Percentiles rank a stretch among this genome's conserved stretches.
Conservation (phyloP, 2,113 vertebrate species). For the Corydoras maculifer region DNA sequence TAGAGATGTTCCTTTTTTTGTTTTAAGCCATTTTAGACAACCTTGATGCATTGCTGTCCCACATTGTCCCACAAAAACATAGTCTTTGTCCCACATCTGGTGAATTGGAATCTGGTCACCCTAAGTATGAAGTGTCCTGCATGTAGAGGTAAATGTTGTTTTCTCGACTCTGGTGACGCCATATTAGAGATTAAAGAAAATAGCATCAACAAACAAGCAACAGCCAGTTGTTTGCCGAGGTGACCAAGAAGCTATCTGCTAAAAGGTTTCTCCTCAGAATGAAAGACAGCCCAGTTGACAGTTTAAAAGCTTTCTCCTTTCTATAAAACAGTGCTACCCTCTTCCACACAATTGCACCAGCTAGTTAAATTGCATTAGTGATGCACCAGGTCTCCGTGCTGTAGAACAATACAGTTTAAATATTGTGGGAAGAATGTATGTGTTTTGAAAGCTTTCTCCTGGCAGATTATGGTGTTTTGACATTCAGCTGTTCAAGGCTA, state of each 20-base stretch:
- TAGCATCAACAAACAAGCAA: conserved; percentile 8
- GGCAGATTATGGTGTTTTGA: conserved; percentile 35
- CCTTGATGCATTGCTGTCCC: no score
- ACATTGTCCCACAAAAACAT: no score
- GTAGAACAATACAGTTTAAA: conserved; percentile 52
- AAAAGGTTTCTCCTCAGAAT: conserved; percentile 62
- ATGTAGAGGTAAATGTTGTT: background rate
- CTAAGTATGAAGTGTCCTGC: no score
- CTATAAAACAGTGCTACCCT: conserved; percentile 55
- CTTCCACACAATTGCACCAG: conserved; percentile 66
- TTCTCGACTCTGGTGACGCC: conserved; percentile 6
- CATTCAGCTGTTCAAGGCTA: conserved; percentile 50
- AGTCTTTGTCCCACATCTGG: no score
- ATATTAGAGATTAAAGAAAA: conserved; percentile 32
- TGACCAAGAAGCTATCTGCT: conserved; percentile 51
- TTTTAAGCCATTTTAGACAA: no score
- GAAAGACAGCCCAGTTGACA: conserved; percentile 61
- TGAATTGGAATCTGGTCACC: no score
- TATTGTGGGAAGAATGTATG: conserved; percentile 42
- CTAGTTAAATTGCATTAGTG: conserved; percentile 70
- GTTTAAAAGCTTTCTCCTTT: conserved; percentile 68
- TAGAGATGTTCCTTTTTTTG: no score
- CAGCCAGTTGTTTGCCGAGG: conserved; percentile 39
- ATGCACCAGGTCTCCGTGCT: conserved; percentile 56
- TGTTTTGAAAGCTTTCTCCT: conserved; percentile 43